Base-by-base conservation (phyloP, 2,113 vertebrate genomes). In the Seriola rivoliana region DNA sequence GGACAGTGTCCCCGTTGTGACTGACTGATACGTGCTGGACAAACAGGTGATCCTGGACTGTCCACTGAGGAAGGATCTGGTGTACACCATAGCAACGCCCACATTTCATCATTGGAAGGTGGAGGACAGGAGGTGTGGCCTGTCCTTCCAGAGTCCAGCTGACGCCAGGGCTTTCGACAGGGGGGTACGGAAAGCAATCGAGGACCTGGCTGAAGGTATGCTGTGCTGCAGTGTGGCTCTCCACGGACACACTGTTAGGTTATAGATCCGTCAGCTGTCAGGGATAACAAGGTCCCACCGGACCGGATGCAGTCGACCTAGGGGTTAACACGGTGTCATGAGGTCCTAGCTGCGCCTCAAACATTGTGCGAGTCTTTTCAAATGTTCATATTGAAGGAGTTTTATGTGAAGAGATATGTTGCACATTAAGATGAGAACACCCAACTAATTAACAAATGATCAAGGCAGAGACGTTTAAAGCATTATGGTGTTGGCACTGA, bases 101-200 rank as follows among this genome's bases (percentile, higher is more conserved):
- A 99, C 97, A 6, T 99, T 99, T 94, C 98, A 99, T 93, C 98
- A 99, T 48, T 99, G 98, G 98, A 98, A 96, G 91, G 97, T 99
- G 50, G 98, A 99, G 92, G 97, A 99, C 93, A 96, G 96, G 83
- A 97, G 96, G 93, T 99, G 98, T 12, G 98, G 98, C 79, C 95
- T 99, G 63, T 98, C 97, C 86, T 99, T 99, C 87, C 98, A 99
- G 92, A 98, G 98, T 92, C 98, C 98, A 0, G 98, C 98, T 0
- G 98, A 99, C 0, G 98, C 98, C 58, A 96, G 98, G 84, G 98
- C 98, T 86, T 99, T 99, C 75, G 98, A 99, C 95, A 95, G 98
- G 91, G 98, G 98, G 42, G 98, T 99, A 50, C 96, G 98, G 85
- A 99, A 99, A 94, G 98, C 98, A 59, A 97, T 99, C 3, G 98